A percentile compares a stretch with the other conserved stretches of the same genome.
phyloP scores from a whole-genome alignment of 2,113 vertebrate genomes.

The Pterocles orientalis region DNA sequence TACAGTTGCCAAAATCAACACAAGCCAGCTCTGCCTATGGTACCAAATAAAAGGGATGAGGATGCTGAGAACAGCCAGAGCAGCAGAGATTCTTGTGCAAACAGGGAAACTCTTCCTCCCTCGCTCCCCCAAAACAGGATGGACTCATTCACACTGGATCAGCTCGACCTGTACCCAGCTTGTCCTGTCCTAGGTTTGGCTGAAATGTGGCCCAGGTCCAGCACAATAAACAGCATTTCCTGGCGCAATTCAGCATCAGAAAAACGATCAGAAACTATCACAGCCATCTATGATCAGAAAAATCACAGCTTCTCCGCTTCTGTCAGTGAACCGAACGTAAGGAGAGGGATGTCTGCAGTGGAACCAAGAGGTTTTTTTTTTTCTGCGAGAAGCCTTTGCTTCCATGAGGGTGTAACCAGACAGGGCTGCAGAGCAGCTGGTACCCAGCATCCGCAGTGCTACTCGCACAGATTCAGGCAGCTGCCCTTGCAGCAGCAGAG shows the following conservation, averaged over 20 bases:
- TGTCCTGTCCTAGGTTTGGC: not conserved
- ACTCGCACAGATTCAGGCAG: not conserved
- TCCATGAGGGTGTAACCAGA: not conserved
- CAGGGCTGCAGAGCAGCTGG: not conserved
- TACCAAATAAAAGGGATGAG: not conserved
- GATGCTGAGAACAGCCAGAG: not conserved
- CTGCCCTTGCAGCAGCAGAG: not conserved
- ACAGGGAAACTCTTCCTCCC: not conserved
- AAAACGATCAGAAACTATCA: not conserved
- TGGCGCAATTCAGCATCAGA: not conserved
- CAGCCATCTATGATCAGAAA: not conserved
- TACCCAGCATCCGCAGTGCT: not conserved
- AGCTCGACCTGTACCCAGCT: not conserved
- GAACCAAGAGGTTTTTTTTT: not conserved
- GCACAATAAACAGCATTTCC: not conserved
- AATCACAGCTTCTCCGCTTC: not conserved
- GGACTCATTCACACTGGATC: accelerated
- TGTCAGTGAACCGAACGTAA: not conserved
- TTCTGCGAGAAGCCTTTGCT: not conserved
- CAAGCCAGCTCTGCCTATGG: accelerated
- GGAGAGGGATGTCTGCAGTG: not conserved
- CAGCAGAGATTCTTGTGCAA: not conserved
- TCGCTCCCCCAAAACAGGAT: accelerated
- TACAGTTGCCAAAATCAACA: not conserved
- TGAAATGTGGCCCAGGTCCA: not conserved